Conservation (phyloP, 2,888 invertebrate species). For the Acleris holmiana region DNA sequence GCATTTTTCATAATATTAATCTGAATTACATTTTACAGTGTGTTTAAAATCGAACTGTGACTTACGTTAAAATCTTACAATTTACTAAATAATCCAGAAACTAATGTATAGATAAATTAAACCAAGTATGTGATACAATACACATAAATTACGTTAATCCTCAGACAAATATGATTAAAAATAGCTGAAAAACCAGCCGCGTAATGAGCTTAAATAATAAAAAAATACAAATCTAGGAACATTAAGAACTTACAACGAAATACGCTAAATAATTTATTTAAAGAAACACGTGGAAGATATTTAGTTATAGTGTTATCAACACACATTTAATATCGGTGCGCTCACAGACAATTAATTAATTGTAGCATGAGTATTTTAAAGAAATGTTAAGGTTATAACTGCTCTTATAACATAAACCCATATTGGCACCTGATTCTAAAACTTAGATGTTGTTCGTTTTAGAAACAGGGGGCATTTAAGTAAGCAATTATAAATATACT, state of each 20-base stretch:
- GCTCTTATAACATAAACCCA: too few species aligned
- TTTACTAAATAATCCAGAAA: too few species aligned
- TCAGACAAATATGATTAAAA: not conserved
- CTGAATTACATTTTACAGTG: not conserved
- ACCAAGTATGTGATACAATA: too few species aligned
- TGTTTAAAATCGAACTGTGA: too few species aligned
- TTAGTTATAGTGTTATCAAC: constrained; percentile 36
- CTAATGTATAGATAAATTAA: too few species aligned
- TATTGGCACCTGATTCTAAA: too few species aligned
- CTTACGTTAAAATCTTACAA: too few species aligned
- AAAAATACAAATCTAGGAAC: constrained; percentile 80
- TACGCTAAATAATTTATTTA: constrained; percentile 73
- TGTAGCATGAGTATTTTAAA: constrained; percentile 33
- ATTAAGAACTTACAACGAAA: constrained; percentile 75
- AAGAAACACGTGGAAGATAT: constrained; percentile 56
- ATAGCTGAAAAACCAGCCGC: constrained; percentile 3
- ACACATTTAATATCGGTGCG: constrained; percentile 27
- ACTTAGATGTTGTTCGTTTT: too few species aligned
- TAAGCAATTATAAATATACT: too few species aligned
- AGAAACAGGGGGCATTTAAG: too few species aligned
- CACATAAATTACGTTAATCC: too few species aligned
- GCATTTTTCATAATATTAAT: constrained; percentile 3
- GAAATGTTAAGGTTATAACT: not conserved
- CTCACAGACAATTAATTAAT: constrained; percentile 34
- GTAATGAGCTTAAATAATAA: constrained; percentile 48